phyloP scores from a whole-genome alignment of 2,888 invertebrate genomes.

The Pterobdella sp. region DNA sequence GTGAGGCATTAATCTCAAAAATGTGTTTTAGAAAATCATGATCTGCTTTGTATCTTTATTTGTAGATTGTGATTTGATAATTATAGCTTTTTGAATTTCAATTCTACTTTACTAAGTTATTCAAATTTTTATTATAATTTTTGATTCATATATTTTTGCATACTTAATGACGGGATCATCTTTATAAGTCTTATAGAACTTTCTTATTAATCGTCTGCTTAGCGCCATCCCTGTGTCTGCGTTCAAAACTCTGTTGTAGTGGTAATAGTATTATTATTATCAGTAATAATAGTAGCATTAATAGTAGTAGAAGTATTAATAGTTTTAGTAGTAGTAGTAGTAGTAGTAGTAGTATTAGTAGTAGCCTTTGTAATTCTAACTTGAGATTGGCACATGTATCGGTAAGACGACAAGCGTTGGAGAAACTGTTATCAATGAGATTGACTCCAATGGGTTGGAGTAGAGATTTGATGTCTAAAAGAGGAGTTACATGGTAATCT shows the following conservation, averaged over 20 bases:
- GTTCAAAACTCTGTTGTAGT: slow-evolving; percentile 34
- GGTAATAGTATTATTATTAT: not conserved
- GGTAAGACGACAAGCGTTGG: slow-evolving; percentile 35
- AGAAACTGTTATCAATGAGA: slow-evolving; percentile 39
- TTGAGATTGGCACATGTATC: slow-evolving; percentile 37
- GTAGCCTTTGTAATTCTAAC: not conserved
- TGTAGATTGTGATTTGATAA: too few species aligned
- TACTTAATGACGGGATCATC: slow-evolving; percentile 35
- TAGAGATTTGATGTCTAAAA: slow-evolving; percentile 38
- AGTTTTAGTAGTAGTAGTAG: not conserved
- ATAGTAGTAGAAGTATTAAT: not conserved
- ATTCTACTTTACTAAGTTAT: too few species aligned
- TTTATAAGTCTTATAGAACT: slow-evolving; percentile 37
- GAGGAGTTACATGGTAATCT: slow-evolving; percentile 39
- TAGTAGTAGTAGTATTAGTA: not conserved
- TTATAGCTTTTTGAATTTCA: too few species aligned
- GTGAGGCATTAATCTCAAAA: too few species aligned
- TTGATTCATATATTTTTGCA: not conserved
- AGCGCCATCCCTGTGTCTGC: slow-evolving; percentile 38
- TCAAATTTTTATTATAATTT: too few species aligned
- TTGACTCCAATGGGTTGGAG: slow-evolving; percentile 38
- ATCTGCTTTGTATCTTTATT: too few species aligned
- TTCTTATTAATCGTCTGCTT: slow-evolving; percentile 33
- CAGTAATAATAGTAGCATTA: not conserved
- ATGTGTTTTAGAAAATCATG: too few species aligned